These are phyloP conservation scores for Terrapene triunguis DNA, from an alignment of 2,113 vertebrate species.

Conservation along the genomic window DNA sequence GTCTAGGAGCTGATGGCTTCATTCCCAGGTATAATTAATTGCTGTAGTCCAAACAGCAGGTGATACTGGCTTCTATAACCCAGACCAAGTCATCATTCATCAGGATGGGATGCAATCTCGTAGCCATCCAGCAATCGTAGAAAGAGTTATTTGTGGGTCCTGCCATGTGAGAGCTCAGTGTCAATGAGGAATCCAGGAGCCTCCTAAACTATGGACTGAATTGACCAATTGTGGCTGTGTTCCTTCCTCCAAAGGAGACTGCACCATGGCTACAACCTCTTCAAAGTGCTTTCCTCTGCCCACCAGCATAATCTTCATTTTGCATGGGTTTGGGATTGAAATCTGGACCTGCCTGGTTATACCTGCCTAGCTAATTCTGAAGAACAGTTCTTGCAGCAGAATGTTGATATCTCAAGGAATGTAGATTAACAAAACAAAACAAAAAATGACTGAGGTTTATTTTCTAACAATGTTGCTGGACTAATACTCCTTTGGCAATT, in stretches of 20 bases:
- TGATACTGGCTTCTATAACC: background rate
- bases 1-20: background rate
- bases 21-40: background rate
- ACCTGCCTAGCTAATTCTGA: background rate
- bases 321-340: background rate
- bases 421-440: background rate
- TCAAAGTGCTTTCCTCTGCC: background rate
- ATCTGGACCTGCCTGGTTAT: background rate
- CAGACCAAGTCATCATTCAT: background rate
- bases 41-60: background rate
- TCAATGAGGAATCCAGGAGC: rapidly evolving
- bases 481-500: background rate
- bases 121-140: background rate
- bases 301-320: background rate
- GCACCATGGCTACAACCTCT: background rate
- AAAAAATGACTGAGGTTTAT: background rate
- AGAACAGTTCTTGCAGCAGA: background rate
- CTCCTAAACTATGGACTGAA: rapidly evolving
- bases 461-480: background rate
- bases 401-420: background rate
- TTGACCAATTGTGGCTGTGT: background rate
- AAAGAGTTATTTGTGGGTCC: background rate
- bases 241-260: background rate
- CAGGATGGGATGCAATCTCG: background rate
- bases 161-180: background rate